phyloP scores from a whole-genome alignment of 1,140 invertebrate species.

The Brachionus sp. region DNA sequence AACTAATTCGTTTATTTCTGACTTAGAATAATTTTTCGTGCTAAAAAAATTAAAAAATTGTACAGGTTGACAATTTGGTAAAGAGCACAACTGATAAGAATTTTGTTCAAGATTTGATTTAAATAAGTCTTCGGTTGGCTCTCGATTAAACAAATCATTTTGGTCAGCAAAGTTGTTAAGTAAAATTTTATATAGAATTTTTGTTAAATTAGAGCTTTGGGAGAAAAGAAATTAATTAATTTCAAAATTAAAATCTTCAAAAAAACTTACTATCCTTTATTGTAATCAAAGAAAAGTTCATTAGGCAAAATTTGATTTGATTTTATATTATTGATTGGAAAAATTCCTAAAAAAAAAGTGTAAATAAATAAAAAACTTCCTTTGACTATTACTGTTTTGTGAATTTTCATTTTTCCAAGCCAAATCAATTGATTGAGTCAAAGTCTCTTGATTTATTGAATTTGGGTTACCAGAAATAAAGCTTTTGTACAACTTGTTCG shows the following conservation, averaged over 20 bases:
- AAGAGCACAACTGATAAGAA: background rate
- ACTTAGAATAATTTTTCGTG: background rate
- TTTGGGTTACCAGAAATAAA: conserved; percentile 12
- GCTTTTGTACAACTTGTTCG: background rate
- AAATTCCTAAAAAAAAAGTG: background rate
- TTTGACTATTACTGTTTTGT: background rate
- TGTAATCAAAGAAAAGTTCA: background rate
- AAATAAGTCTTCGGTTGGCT: background rate
- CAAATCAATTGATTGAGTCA: background rate
- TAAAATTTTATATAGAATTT: background rate
- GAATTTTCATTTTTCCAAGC: conserved; percentile 22
- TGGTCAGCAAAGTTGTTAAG: conserved; percentile 16
- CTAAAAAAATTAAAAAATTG: background rate
- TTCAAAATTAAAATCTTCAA: background rate
- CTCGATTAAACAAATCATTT: conserved; percentile 2
- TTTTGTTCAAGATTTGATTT: background rate
- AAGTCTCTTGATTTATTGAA: background rate
- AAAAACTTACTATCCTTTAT: conserved; percentile 32
- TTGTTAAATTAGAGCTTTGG: background rate
- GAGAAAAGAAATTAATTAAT: background rate
- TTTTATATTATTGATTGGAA: background rate
- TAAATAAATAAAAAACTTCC: background rate
- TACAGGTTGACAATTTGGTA: background rate
- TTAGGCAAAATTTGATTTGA: background rate
- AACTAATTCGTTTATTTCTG: background rate